These are phyloP conservation scores for Poecilia latipinna DNA, from an alignment of 2,113 vertebrate genomes.

Conservation along the genomic window DNA sequence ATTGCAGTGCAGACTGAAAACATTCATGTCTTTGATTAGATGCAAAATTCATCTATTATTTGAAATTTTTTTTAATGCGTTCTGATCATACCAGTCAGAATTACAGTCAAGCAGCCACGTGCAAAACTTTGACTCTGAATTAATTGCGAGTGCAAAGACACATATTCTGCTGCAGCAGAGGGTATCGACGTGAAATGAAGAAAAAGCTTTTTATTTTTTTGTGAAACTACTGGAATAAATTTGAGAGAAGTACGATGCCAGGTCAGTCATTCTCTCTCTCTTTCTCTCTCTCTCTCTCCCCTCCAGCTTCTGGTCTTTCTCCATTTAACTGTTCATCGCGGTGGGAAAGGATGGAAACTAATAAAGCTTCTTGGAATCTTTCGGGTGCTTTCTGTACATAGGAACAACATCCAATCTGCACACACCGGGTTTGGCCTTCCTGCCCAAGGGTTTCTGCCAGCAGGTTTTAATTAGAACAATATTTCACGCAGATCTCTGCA, in stretches of 20 bases:
- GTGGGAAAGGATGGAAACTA: slow-evolving; percentile 3
- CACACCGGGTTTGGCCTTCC: not conserved
- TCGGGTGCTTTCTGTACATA: not conserved
- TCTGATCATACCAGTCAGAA: not conserved
- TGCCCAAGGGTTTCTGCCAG: not conserved
- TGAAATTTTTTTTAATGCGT: not conserved
- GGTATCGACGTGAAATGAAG: too few species aligned
- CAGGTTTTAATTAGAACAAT: not conserved
- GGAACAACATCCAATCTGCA: slow-evolving; percentile 3
- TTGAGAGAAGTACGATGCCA: too few species aligned
- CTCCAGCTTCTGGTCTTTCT: too few species aligned
- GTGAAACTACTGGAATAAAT: too few species aligned
- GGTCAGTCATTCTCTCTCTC: too few species aligned
- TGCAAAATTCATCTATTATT: not conserved
- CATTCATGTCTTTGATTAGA: too few species aligned
- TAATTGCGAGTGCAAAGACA: not conserved
- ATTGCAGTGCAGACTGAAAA: too few species aligned
- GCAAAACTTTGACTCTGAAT: not conserved
- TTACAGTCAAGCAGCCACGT: not conserved
- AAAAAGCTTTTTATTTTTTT: too few species aligned
- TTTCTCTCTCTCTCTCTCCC: too few species aligned
- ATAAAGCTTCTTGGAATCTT: slow-evolving; percentile 1
- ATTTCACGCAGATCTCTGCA: slow-evolving; percentile 1
- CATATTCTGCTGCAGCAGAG: not conserved
- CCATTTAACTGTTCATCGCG: not conserved